Percentiles rank a stretch among this genome's conserved stretches.
Evolutionary conservation across 2,113 vertebrate genomes (phyloP).

Genomic region (Bagarius yarrelli): DNA sequence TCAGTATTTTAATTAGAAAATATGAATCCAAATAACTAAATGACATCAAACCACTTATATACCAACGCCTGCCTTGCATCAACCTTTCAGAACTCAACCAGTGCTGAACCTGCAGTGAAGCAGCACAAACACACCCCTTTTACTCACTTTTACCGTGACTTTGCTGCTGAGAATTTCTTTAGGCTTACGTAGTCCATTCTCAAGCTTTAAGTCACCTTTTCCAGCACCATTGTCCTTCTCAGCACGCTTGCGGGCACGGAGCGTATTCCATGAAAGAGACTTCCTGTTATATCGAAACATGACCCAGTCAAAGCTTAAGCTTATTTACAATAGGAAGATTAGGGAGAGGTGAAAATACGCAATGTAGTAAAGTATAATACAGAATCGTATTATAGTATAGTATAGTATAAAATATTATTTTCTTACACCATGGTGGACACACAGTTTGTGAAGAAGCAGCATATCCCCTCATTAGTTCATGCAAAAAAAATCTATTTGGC

Average conservation of each 20-base stretch:
- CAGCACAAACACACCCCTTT: slow-evolving; percentile 65
- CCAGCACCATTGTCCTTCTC: slow-evolving; percentile 83
- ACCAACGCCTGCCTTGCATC: background rate
- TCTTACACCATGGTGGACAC: slow-evolving; percentile 53
- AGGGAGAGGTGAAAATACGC: background rate
- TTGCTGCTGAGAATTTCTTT: slow-evolving; percentile 90
- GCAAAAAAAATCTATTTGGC: background rate
- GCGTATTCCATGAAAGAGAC: slow-evolving; percentile 99
- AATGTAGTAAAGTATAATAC: no score
- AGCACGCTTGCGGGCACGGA: slow-evolving; percentile 94
- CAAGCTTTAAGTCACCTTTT: slow-evolving; percentile 82
- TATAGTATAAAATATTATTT: background rate
- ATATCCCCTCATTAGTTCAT: background rate
- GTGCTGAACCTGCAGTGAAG: slow-evolving; percentile 5
- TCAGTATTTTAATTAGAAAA: background rate
- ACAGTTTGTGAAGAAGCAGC: slow-evolving; percentile 51
- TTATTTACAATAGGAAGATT: slow-evolving; percentile 30
- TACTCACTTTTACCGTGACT: slow-evolving; percentile 98
- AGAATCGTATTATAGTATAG: no score
- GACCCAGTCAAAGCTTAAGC: slow-evolving; percentile 59
- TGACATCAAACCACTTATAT: background rate
- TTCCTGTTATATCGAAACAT: slow-evolving; percentile 98
- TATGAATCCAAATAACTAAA: background rate
- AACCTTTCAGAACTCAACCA: slow-evolving; percentile 8
- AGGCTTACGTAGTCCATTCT: slow-evolving; percentile 89